These are phyloP conservation scores for Sminthurinus aureus DNA, from an alignment of 2,888 invertebrate species.

Conservation along the genomic window DNA sequence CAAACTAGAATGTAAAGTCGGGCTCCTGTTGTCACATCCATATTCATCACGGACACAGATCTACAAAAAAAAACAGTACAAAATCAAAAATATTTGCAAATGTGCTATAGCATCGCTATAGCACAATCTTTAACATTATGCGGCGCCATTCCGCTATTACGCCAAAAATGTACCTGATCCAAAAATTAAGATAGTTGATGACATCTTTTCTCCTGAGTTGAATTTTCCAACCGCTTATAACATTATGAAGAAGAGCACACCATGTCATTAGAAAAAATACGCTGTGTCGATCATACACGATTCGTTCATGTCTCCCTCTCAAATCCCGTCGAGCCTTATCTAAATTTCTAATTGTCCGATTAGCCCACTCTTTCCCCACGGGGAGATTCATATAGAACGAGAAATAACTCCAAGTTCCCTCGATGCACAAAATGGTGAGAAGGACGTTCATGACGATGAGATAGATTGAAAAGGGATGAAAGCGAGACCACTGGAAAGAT, in stretches of 20 bases:
- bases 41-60: not conserved
- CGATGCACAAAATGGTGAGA: conserved; percentile 1
- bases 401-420: conserved; percentile 3
- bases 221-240: conserved; percentile 31
- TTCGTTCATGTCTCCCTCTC: conserved; percentile 5
- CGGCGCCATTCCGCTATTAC: too few relatives aligned
- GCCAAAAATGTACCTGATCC: conserved; percentile 27
- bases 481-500: not conserved
- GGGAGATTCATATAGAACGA: conserved; percentile 7
- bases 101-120: too few relatives aligned
- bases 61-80: conserved; percentile 7
- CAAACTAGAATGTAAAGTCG: not conserved
- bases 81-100: too few relatives aligned
- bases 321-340: not conserved
- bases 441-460: conserved; percentile 7
- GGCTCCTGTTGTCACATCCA: conserved; percentile 27
- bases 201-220: not conserved
- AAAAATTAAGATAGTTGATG: conserved; percentile 32
- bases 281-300: conserved; percentile 21
- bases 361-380: not conserved
- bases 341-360: not conserved
- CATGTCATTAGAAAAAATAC: conserved; percentile 18
- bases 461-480: not conserved
- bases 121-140: too few relatives aligned
- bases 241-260: conserved; percentile 26